Conservation (phyloP, 2,888 invertebrate genomes). For the Drepanosiphum platanoidis region DNA sequence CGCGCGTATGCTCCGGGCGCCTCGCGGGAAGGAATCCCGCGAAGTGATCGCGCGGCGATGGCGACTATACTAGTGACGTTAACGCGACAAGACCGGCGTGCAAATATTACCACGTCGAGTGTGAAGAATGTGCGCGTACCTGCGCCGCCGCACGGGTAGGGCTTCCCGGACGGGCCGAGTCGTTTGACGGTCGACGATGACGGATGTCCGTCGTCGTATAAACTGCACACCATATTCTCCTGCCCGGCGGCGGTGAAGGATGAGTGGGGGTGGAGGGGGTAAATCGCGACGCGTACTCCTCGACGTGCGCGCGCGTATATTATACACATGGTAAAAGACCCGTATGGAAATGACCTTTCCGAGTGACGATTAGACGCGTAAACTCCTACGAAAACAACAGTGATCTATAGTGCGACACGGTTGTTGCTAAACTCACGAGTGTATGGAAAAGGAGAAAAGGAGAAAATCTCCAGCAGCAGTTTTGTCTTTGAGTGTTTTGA, state of each 20-base stretch:
- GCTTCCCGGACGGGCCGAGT: slow-evolving; percentile 54
- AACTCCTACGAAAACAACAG: too few relatives aligned
- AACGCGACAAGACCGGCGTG: slow-evolving; percentile 51
- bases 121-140: slow-evolving; percentile 42
- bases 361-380: too few relatives aligned
- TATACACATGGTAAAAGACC: too few relatives aligned
- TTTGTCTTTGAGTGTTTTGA: too few relatives aligned
- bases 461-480: too few relatives aligned
- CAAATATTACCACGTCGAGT: slow-evolving; percentile 52
- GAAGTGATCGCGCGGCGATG: background rate
- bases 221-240: background rate
- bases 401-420: too few relatives aligned
- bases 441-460: too few relatives aligned
- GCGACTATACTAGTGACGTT: slow-evolving; percentile 31
- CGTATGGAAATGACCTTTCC: too few relatives aligned
- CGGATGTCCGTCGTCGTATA: background rate
- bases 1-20: too few relatives aligned
- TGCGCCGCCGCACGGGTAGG: slow-evolving; percentile 26
- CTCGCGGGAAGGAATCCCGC: background rate
- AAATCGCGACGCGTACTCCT: slow-evolving; percentile 22
- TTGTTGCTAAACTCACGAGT: too few relatives aligned
- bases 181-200: slow-evolving; percentile 18
- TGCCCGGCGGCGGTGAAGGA: background rate
- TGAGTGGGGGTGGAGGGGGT: background rate
- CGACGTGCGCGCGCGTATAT: background rate